These are phyloP conservation scores for Chaetogeoica ovagalla DNA, from an alignment of 2,888 invertebrate species.

Conservation along the genomic window DNA sequence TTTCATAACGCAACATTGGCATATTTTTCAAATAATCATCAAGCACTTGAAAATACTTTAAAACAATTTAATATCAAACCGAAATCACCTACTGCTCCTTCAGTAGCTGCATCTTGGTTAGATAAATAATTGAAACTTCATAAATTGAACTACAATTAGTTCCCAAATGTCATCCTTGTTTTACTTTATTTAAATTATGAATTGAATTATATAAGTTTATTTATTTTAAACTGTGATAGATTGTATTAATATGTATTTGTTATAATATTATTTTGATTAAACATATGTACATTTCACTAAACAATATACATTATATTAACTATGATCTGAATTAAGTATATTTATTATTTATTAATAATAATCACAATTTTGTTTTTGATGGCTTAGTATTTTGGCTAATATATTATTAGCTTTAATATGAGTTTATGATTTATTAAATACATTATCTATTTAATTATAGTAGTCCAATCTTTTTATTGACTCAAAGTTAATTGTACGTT, in stretches of 20 bases:
- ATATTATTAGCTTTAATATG: conserved; percentile 26
- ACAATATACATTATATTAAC: conserved; percentile 3
- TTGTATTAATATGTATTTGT: not conserved
- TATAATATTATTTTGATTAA: conserved; percentile 23
- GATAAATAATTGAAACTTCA: conserved; percentile 65
- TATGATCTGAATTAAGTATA: conserved; percentile 11
- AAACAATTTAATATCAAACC: conserved; percentile 95
- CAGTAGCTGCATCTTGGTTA: conserved; percentile 75
- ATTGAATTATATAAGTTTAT: conserved; percentile 13
- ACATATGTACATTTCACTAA: not conserved
- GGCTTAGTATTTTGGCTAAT: conserved; percentile 22
- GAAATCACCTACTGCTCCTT: conserved; percentile 83
- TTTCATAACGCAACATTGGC: conserved; percentile 97
- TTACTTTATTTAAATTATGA: conserved; percentile 27
- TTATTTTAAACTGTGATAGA: conserved; percentile 48
- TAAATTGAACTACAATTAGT: not conserved
- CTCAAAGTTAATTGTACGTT: conserved; percentile 4
- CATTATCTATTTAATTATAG: conserved; percentile 16
- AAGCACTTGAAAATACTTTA: conserved; percentile 87
- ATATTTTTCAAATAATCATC: conserved; percentile 95
- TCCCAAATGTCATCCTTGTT: conserved; percentile 26
- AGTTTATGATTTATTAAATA: conserved; percentile 6
- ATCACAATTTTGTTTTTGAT: conserved; percentile 28
- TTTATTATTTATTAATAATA: conserved; percentile 26
- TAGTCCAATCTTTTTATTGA: not conserved